Percentiles rank a stretch among this genome's conserved stretches.
Conservation (phyloP, 2,113 vertebrate species). For the Eolophus roseicapilla region DNA sequence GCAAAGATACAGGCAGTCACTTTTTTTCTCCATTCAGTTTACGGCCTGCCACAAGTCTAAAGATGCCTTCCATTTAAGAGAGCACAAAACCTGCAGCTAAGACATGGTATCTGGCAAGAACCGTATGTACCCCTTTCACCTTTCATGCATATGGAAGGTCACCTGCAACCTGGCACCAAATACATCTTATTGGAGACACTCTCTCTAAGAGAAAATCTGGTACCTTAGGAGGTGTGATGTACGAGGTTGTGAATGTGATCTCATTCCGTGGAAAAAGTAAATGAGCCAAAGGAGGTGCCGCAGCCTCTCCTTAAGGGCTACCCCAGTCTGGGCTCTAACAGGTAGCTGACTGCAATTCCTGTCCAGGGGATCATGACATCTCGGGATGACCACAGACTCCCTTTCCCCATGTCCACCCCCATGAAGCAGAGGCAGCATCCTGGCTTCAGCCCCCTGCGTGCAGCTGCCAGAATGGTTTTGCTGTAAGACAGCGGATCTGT, state of each 20-base stretch:
- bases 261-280: neutral
- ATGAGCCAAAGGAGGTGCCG: neutral
- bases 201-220: neutral
- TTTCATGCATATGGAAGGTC: rapidly evolving
- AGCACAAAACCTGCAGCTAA: neutral
- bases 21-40: neutral
- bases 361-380: neutral
- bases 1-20: neutral
- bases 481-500: rapidly evolving
- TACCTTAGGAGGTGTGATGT: neutral
- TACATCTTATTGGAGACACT: neutral
- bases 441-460: rapidly evolving
- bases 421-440: neutral
- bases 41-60: neutral
- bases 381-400: rapidly evolving
- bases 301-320: neutral
- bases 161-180: neutral
- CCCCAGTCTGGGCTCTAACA: neutral
- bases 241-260: rapidly evolving
- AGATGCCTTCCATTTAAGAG: neutral
- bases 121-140: rapidly evolving
- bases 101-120: neutral
- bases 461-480: neutral
- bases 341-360: neutral
- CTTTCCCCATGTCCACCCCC: neutral